Conservation (phyloP, 2,888 invertebrate species). For the Drosophila rellima region DNA sequence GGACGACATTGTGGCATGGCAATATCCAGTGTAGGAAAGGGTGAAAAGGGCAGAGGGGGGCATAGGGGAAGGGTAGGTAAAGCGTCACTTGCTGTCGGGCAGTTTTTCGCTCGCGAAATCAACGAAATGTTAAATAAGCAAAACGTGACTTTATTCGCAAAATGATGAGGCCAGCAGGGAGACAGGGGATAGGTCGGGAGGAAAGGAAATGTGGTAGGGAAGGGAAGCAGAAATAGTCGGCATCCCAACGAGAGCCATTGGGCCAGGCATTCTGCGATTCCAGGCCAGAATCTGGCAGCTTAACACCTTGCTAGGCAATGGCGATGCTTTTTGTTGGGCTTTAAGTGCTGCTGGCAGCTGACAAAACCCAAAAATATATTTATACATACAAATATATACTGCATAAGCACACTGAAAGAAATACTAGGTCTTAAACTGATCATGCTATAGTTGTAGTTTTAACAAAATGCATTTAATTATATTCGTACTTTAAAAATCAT, state of each 20-base stretch:
- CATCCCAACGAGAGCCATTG: neutral
- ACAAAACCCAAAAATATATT: slow-evolving; percentile 41
- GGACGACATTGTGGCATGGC: neutral
- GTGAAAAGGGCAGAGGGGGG: neutral
- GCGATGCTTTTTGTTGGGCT: slow-evolving; percentile 50
- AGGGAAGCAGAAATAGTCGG: no score
- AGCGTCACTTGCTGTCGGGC: slow-evolving; percentile 39
- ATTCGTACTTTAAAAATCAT: no score
- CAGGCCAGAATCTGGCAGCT: slow-evolving; percentile 38
- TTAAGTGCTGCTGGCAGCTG: slow-evolving; percentile 72
- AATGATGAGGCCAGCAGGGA: slow-evolving; percentile 63
- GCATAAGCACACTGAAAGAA: neutral
- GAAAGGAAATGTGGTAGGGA: neutral
- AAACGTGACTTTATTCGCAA: slow-evolving; percentile 79
- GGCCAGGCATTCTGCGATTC: slow-evolving; percentile 7
- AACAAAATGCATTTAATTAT: no score
- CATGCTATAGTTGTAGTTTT: no score
- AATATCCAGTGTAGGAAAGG: neutral
- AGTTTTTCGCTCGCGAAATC: slow-evolving; percentile 64
- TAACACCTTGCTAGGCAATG: slow-evolving; percentile 57
- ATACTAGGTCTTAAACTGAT: neutral
- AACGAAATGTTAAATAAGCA: slow-evolving; percentile 82
- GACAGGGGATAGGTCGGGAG: neutral
- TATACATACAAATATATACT: neutral
- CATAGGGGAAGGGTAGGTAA: neutral